Conservation (phyloP, 2,113 vertebrate species). For the Jaculus jaculus region DNA sequence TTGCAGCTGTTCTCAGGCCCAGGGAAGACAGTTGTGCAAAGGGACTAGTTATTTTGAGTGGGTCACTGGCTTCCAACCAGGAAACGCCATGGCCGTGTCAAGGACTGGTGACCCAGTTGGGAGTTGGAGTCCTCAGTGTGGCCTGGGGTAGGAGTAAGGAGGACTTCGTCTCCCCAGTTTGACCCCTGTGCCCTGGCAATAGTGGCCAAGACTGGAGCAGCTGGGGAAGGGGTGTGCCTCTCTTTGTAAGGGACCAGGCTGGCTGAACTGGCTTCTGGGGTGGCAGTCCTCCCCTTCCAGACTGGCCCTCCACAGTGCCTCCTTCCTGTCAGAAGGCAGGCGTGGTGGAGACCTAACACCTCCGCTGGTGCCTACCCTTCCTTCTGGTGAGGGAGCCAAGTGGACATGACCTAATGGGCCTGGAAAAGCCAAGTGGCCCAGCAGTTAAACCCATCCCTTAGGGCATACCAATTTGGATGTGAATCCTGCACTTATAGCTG, state of each 20-base stretch:
- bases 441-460: neutral
- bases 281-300: neutral
- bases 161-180: neutral
- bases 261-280: neutral
- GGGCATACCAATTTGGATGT: neutral
- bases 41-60: constrained; percentile 80
- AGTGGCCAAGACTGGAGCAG: neutral
- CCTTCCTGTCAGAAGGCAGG: neutral
- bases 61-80: constrained; percentile 76
- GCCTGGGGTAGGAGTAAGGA: too few species aligned
- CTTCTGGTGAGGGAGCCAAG: neutral
- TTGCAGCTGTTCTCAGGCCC: constrained; percentile 77
- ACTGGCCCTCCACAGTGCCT: neutral
- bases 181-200: neutral
- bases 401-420: neutral
- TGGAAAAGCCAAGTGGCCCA: neutral
- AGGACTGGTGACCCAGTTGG: neutral
- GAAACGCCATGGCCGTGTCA: neutral
- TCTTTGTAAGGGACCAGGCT: neutral
- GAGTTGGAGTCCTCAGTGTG: neutral
- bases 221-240: neutral
- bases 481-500: neutral
- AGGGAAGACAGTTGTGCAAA: constrained; percentile 65
- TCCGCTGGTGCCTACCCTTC: neutral
- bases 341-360: neutral